phyloP scores from a whole-genome alignment of 2,797 vertebrate species.

The Etheostoma perlongum region DNA sequence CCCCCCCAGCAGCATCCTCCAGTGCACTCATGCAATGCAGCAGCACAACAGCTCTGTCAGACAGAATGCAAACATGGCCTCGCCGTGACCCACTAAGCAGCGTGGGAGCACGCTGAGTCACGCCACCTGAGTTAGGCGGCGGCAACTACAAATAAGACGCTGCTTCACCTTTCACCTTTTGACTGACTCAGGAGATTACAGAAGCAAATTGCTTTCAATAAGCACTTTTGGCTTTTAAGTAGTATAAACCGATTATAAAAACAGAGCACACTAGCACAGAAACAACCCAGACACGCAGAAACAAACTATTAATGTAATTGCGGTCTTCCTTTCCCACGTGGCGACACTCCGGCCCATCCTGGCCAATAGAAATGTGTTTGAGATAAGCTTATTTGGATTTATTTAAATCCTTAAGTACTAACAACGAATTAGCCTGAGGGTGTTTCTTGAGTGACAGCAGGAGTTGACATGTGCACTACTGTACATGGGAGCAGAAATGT shows the following conservation, averaged over 20 bases:
- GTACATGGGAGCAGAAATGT: slow-evolving; percentile 43
- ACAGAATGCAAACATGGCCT: slow-evolving; percentile 70
- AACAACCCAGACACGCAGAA: slow-evolving; percentile 7
- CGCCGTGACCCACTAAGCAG: slow-evolving; percentile 63
- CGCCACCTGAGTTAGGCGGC: slow-evolving; percentile 50
- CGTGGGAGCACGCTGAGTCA: slow-evolving; percentile 72
- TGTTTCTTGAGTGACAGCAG: slow-evolving; percentile 57
- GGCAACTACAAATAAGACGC: slow-evolving; percentile 57
- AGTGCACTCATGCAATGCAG: slow-evolving; percentile 68
- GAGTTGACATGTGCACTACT: slow-evolving; percentile 42
- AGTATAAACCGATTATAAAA: slow-evolving; percentile 6
- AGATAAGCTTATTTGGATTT: slow-evolving; percentile 36
- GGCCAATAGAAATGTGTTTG: slow-evolving; percentile 36
- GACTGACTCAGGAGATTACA: slow-evolving; percentile 23
- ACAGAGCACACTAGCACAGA: neutral
- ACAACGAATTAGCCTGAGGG: slow-evolving; percentile 64
- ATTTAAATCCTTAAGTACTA: slow-evolving; percentile 48
- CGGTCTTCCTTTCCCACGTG: slow-evolving; percentile 17
- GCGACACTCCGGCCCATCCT: slow-evolving; percentile 25
- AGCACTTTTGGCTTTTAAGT: slow-evolving; percentile 12
- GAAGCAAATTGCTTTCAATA: slow-evolving; percentile 37
- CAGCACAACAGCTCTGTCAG: slow-evolving; percentile 73
- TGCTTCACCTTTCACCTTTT: slow-evolving; percentile 48
- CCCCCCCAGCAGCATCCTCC: slow-evolving; percentile 46
- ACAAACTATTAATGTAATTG: slow-evolving; percentile 5